Evolutionary conservation across 2,797 vertebrate genomes (phyloP).

Genomic region (Crenichthys baileyi): DNA sequence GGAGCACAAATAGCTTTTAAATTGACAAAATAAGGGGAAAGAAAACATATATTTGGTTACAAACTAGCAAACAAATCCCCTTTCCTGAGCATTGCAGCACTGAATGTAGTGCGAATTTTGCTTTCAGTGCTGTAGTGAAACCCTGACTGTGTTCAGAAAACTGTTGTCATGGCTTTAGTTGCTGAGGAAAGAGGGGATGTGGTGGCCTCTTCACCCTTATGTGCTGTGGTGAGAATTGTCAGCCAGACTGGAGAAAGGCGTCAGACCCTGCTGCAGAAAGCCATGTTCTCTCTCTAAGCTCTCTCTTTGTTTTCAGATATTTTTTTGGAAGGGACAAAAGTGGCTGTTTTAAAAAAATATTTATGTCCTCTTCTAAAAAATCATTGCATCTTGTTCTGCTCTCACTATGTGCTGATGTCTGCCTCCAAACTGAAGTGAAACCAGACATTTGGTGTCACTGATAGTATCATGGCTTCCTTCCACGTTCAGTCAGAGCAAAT

Average conservation of each 20-base stretch:
- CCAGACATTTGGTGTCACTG: background rate
- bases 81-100: background rate
- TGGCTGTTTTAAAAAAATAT: background rate
- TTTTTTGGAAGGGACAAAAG: background rate
- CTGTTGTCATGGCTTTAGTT: constrained; percentile 63
- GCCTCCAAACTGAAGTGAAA: constrained; percentile 30
- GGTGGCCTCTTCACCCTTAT: constrained; percentile 9
- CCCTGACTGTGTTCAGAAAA: constrained; percentile 27
- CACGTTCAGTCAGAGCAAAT: background rate
- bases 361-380: constrained; percentile 22
- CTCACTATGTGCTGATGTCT: constrained; percentile 17
- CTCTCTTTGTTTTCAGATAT: background rate
- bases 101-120: background rate
- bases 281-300: background rate
- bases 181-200: constrained; percentile 64
- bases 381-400: constrained; percentile 15
- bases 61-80: background rate
- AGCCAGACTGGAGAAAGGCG: constrained; percentile 1
- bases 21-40: background rate
- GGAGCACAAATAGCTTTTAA: background rate
- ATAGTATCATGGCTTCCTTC: constrained; percentile 26
- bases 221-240: constrained; percentile 13
- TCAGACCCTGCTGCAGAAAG: constrained; percentile 1
- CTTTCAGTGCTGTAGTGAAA: constrained; percentile 18
- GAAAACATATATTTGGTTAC: background rate